Evolutionary conservation across 2,797 vertebrate genomes (phyloP), one percentile per base, ranked within the genome.

Genomic region (Alfaro cultratus): DNA sequence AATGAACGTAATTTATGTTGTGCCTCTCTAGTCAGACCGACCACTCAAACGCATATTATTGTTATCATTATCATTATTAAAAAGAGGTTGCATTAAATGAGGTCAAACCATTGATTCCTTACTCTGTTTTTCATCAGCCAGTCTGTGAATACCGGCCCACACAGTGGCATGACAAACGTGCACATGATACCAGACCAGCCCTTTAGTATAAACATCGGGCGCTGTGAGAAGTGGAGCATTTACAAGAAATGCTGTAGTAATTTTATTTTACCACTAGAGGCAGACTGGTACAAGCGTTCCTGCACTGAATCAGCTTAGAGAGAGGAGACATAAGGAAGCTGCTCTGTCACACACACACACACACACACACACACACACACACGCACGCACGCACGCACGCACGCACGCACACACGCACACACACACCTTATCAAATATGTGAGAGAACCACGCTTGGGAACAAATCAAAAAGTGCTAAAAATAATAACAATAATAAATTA

Each of bases 221-320:
- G 5, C 29, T 8, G 39, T 0, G 74, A 84, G 90, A 94, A 94
- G 26, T 53, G 0, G 0, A 1, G 60, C 85, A 74, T 94, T 94
- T 94, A 89, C 89, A 45, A 84, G 87, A 95, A 95, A 93, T 77
- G 93, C 0, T 92, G 91, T 73, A 89, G 74, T 78, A 80, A 84
- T 84, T 86, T 74, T 36, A 0, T 7, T 0, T 0, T 0, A 8
- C 84, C 91, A 3, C 15, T 3, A 7, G 90, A 18, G 86, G 93
- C 83, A 57, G n/a, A 29, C 51, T 12, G 0, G 36, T 0, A 41
- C 77, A 31, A 36, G 4, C 11, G 26, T n/a, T 45, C 36, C 26
- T 15, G 5, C 23, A 15, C 9, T 10, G 43, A 16, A 8, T 26
- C 4, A 12, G 39, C 13, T 41, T 0, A 11, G 16, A 70, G 64